Base-by-base conservation (phyloP, 2,888 invertebrate genomes). In the Sphecodes monilicornis region DNA sequence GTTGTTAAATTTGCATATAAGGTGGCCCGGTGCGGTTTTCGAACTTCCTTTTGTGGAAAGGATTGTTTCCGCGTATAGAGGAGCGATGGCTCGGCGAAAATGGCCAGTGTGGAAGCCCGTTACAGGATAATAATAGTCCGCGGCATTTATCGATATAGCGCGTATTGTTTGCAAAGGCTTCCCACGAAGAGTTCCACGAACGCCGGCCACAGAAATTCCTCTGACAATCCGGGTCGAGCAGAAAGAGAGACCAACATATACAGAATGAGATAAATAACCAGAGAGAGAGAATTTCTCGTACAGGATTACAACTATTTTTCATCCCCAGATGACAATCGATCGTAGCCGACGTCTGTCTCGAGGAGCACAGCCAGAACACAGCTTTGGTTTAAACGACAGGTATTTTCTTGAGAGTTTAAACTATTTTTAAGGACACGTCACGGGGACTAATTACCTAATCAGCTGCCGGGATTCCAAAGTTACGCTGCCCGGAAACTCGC, bases 391-490 rank as follows among this genome's bases (percentile, higher is more conserved):
- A 66, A 71, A 80, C 32, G 57, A 32, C 73, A 64, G 60, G 75
- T 75, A 75, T 80, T 76, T 86, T 64, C 57, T 76, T 43, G 13
- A 66, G 71, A 64, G 83, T 66, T 86, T 79, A 83, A 86, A 85
- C 88, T 82, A 82, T 80, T 71, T 83, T 86, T 86, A 87, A 85
- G 77, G 79, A 69, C 84, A 77, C 76, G 86, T 90, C 87, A 77
- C 87, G 82, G 78, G 85, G 86, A 89, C 87, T 89, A 89, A 91
- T 91, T 89, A 90, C 87, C 90, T 88, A 91, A 91, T 92, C 91
- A 91, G 85, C 88, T 85, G 77, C 82, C 84, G 82, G 90, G 89
- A 90, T 91, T 91, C 90, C 82, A 46, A 79, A 88, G 89, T 89
- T 87, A 86, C 89, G 86, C 80, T 75, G 85, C 76, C 84, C 86